Evolutionary conservation across 2,113 vertebrate species (phyloP), one percentile per base, ranked within the genome.

Genomic region (Heterotilapia buettikoferi): DNA sequence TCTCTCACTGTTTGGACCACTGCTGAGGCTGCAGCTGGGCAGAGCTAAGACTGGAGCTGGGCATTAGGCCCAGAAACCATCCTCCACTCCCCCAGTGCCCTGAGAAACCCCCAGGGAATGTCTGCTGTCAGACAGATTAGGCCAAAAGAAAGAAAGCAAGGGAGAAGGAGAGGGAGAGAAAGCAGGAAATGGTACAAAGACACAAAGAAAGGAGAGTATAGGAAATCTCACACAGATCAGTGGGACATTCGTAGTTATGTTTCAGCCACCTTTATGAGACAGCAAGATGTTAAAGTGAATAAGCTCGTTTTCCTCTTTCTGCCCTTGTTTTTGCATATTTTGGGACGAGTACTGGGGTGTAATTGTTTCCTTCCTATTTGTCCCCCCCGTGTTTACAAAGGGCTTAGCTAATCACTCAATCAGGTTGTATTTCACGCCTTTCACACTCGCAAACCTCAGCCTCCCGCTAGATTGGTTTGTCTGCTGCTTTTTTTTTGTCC

Each of bases 201-300:
- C 83, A 47, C 57, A 47, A 90, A 71, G 83, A 88, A 89, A 76
- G 56, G 63, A 79, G 86, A 61, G 82, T 80, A 89, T 57, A 71
- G 84, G 88, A 90, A 80, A 90, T 89, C 90, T 94, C 89, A 84
- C 85, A 90, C 84, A 82, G 80, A 84, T 89, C 82, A 82, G 83
- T 92, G 92, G 95, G 95, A 94, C 93, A 94, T 96, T 95, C 90
- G 86, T 94, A 94, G 91, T 95, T 93, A 89, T 88, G 85, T 94
- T 94, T 92, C 90, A 93, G 92, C 85, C 73, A 92, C 88, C 92
- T 93, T 93, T 90, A 93, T 92, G 86, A 94, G 91, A 86, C 80
- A 82, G 61, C 12, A 71, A 84, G 90, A 84, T 86, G 91, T 84
- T n/a, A 47, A 80, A 86, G 87, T 84, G 86, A 89, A 82, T 52